Percentiles rank a stretch among this genome's conserved stretches.
Evolutionary conservation across 2,113 vertebrate genomes (phyloP).

Genomic region (Myocastor coypus): DNA sequence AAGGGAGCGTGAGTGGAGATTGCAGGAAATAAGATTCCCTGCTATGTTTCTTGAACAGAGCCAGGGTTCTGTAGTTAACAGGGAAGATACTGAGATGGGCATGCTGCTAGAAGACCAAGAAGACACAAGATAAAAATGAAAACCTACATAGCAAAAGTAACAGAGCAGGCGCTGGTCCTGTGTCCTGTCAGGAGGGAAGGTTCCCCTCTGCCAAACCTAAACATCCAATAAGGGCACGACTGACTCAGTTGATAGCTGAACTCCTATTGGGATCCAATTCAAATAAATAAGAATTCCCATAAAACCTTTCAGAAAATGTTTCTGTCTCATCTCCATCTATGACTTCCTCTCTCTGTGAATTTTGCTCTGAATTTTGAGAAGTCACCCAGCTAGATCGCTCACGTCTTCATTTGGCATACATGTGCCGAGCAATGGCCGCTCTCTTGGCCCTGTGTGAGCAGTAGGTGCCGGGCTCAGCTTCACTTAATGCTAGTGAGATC

Average conservation of each 20-base stretch:
- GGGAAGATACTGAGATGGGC: neutral
- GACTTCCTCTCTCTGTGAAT: neutral
- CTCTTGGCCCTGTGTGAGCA: neutral
- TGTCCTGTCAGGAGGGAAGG: neutral
- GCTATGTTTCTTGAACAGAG: neutral
- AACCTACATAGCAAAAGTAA: neutral
- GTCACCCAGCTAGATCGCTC: neutral
- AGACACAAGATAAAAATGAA: neutral
- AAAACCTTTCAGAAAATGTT: neutral
- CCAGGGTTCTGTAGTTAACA: neutral
- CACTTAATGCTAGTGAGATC: neutral
- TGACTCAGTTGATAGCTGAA: neutral
- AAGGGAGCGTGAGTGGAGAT: accelerated
- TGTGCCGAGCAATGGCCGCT: neutral
- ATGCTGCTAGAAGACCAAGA: neutral
- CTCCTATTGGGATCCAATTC: neutral
- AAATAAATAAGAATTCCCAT: neutral
- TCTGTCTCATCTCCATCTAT: neutral
- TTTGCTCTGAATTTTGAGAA: neutral
- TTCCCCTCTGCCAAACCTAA: neutral
- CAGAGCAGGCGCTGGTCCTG: neutral
- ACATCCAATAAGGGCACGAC: neutral
- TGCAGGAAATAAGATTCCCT: neutral
- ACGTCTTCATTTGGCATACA: neutral
- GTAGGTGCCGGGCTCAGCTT: accelerated